Base-by-base conservation (phyloP, 2,888 invertebrate genomes). In the Buathra laborator region DNA sequence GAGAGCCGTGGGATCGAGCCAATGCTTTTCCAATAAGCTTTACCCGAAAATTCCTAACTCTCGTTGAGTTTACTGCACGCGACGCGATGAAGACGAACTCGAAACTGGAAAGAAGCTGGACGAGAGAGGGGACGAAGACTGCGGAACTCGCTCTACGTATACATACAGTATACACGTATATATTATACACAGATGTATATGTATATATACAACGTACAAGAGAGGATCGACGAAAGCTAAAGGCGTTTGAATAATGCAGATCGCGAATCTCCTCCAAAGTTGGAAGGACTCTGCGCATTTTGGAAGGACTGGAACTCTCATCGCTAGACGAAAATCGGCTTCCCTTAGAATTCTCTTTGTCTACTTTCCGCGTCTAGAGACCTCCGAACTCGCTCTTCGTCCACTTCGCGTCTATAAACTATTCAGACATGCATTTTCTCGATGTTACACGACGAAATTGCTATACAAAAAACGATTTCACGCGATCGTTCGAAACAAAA, bases 21-120 rank as follows among this genome's bases (percentile, higher is more conserved):
- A 68, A 88, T 86, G 87, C 80, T 87, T 88, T 88, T 87, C 86
- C 89, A 87, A 89, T 90, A 89, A 89, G 87, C 83, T 86, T 53
- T 44, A 29, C 62, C 37, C 59, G 59, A 75, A 79, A 70, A 53
- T 67, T 84, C 71, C 53, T n/a, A 74, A 81, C 24, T 46, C 53
- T 74, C 14, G 32, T 32, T 53, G 46, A 67, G 48, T n/a, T 48
- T 29, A 29, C 32, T 10, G 59, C 24, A 29, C n/a, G 2, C 10
- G 66, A 48, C 37, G 37, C 16, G 48, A 64, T 48, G 37, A 19
- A 32, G 37, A 29, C 44, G 24, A 76, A n/a, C 43, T 44, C 14
- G 44, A 67, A 32, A 53, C 44, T 59, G 32, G 46, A 81, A 56
- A 62, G 59, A 59, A 10, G 9, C 12, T 12, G 59, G 59, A 29